A percentile compares a stretch with the other conserved stretches of the same genome.
These are phyloP conservation scores for Hoplodrina ambigua DNA, from an alignment of 2,888 invertebrate genomes.

Conservation along the genomic window DNA sequence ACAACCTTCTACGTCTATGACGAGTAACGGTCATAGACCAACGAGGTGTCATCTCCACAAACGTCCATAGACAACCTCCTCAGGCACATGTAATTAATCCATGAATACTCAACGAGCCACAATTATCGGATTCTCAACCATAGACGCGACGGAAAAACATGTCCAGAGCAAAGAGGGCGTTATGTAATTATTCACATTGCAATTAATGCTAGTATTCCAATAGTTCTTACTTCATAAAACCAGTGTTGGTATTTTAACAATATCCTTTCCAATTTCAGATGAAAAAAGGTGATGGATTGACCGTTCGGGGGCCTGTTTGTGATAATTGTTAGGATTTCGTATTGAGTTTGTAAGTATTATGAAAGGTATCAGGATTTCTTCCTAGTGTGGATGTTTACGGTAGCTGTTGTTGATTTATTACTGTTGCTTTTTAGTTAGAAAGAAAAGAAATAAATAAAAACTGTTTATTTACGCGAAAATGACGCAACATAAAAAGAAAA, in stretches of 20 bases:
- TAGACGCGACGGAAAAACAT: constrained; percentile 45
- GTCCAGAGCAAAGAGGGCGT: constrained; percentile 53
- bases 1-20: constrained; percentile 40
- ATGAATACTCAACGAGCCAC: constrained; percentile 57
- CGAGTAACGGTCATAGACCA: constrained; percentile 17
- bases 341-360: constrained; percentile 18
- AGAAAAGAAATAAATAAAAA: no score
- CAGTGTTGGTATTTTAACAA: constrained; percentile 77
- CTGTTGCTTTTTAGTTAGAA: constrained; percentile 21
- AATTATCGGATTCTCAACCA: constrained; percentile 67
- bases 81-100: constrained; percentile 53
- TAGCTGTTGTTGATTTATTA: constrained; percentile 42
- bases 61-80: constrained; percentile 23
- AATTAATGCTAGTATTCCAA: constrained; percentile 72
- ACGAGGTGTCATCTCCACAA: constrained; percentile 20
- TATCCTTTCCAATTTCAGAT: constrained; percentile 75
- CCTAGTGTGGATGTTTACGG: neutral
- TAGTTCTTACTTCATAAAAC: constrained; percentile 69
- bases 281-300: constrained; percentile 57
- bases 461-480: no score
- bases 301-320: constrained; percentile 23
- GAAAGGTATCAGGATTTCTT: neutral
- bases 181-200: constrained; percentile 75
- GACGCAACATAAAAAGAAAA: no score
- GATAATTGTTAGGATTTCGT: constrained; percentile 46